Conservation (phyloP, 2,797 vertebrate genomes). For the Emys orbicularis region DNA sequence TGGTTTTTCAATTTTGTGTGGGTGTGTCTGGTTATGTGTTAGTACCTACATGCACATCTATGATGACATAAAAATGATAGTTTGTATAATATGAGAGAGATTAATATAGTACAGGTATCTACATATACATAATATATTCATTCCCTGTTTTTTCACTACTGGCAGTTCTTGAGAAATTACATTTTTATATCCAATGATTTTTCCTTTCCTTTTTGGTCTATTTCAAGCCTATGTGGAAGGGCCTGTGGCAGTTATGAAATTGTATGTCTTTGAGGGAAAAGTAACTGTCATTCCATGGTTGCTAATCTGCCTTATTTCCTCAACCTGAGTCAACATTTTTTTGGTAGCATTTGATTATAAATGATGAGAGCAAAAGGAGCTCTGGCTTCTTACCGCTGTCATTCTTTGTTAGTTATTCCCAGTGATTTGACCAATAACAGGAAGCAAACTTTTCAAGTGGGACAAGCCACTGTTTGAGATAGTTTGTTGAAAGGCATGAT, state of each 20-base stretch:
- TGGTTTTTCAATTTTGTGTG: constrained; percentile 9
- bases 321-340: constrained; percentile 24
- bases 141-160: constrained; percentile 41
- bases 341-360: constrained; percentile 1
- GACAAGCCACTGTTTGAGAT: constrained; percentile 21
- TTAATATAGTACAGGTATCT: background rate
- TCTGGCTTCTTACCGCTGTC: constrained; percentile 12
- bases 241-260: constrained; percentile 29
- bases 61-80: background rate
- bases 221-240: constrained; percentile 18
- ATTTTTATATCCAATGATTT: background rate
- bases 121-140: background rate
- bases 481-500: constrained; percentile 17
- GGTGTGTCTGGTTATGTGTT: constrained; percentile 4
- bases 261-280: constrained; percentile 56
- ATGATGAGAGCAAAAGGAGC: background rate
- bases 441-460: constrained; percentile 22
- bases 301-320: constrained; percentile 57
- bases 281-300: constrained; percentile 30
- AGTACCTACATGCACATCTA: background rate
- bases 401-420: constrained; percentile 36
- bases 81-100: background rate
- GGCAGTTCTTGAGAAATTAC: constrained; percentile 31
- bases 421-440: constrained; percentile 13
- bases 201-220: background rate